Conservation (phyloP, 2,888 invertebrate genomes). For the Aleiodes alternator region DNA sequence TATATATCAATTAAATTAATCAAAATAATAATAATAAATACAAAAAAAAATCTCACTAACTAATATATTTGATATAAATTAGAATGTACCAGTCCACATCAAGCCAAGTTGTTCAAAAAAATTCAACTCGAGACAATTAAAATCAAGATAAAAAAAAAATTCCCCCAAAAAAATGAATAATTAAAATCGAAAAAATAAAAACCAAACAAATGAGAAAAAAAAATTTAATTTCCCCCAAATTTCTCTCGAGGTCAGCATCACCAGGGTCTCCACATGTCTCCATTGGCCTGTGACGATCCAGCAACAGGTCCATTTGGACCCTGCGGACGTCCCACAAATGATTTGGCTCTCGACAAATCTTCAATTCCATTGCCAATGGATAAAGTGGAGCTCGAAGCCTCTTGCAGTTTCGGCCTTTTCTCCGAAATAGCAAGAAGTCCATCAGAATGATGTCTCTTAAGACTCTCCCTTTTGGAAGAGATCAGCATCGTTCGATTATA, state of each 20-base stretch:
- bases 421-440: slow-evolving; percentile 69
- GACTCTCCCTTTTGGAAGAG: slow-evolving; percentile 58
- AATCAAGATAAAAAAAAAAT: slow-evolving; percentile 6
- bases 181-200: neutral
- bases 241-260: slow-evolving; percentile 59
- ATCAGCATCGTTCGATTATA: slow-evolving; percentile 64
- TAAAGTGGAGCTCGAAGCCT: slow-evolving; percentile 63
- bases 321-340: slow-evolving; percentile 50
- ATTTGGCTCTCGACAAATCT: slow-evolving; percentile 59
- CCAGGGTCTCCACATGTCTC: slow-evolving; percentile 80
- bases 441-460: slow-evolving; percentile 69
- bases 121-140: neutral
- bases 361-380: slow-evolving; percentile 56
- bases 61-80: slow-evolving; percentile 29
- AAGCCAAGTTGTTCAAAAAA: neutral
- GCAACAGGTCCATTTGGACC: slow-evolving; percentile 51
- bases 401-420: slow-evolving; percentile 67
- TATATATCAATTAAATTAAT: neutral
- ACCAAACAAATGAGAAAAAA: neutral
- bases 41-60: slow-evolving; percentile 12
- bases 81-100: slow-evolving; percentile 25
- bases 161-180: neutral
- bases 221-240: slow-evolving; percentile 6
- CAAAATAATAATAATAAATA: slow-evolving; percentile 17
- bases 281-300: slow-evolving; percentile 67